These are phyloP conservation scores for Acholoe squamosa DNA, from an alignment of 2,888 invertebrate species.

Conservation along the genomic window DNA sequence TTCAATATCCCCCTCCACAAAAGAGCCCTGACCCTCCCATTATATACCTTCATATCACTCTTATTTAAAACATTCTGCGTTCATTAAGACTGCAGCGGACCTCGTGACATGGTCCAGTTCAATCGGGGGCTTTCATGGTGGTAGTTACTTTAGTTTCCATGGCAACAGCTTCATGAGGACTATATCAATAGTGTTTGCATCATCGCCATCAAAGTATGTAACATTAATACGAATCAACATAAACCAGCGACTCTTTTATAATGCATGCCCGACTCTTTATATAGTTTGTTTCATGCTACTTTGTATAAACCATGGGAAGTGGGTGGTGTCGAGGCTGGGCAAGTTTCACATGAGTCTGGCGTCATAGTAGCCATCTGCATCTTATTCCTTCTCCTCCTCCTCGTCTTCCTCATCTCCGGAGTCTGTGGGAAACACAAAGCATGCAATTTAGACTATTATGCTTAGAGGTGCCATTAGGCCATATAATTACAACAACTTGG, in stretches of 20 bases:
- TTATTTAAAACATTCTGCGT: neutral
- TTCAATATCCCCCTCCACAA: neutral
- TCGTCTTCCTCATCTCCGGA: conserved; percentile 52
- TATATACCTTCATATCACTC: neutral
- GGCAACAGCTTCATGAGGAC: neutral
- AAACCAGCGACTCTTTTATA: too few species aligned
- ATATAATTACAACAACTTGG: neutral
- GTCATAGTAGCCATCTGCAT: neutral
- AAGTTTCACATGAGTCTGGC: neutral
- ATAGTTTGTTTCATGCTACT: neutral
- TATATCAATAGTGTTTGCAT: neutral
- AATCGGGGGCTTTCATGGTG: neutral
- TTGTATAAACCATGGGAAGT: neutral
- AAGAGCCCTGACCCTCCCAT: neutral
- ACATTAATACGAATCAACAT: neutral
- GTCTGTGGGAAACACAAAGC: neutral
- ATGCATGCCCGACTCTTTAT: too few species aligned
- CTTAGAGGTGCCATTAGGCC: too few species aligned
- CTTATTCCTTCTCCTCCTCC: conserved; percentile 39
- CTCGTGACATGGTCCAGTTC: neutral
- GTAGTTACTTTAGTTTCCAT: neutral
- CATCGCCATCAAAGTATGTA: conserved; percentile 18
- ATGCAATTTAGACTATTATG: too few species aligned
- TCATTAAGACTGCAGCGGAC: neutral
- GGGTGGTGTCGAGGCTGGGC: neutral